These are phyloP conservation scores for Tachuris rubrigastra DNA, from an alignment of 2,113 vertebrate genomes.

Conservation along the genomic window DNA sequence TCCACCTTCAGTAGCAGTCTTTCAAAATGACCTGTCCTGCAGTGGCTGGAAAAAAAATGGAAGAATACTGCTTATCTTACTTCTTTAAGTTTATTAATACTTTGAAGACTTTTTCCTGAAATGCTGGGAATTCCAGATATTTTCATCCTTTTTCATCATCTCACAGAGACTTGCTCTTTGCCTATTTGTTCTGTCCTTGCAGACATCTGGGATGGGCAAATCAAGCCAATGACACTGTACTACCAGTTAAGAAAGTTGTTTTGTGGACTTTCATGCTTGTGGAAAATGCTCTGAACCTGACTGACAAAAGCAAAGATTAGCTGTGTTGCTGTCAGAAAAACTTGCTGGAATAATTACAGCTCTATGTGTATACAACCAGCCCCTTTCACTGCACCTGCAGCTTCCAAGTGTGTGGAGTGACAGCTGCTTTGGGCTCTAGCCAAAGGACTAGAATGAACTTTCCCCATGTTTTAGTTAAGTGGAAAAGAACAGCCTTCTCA, in stretches of 20 bases:
- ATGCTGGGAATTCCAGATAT: neutral
- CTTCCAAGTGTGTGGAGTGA: neutral
- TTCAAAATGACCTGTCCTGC: neutral
- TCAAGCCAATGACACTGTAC: neutral
- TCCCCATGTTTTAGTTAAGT: neutral
- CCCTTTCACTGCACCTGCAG: neutral
- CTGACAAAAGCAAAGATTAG: neutral
- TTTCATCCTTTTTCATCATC: neutral
- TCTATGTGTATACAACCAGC: neutral
- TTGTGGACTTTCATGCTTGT: neutral
- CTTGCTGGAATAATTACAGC: neutral
- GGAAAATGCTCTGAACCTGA: neutral
- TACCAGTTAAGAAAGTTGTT: neutral
- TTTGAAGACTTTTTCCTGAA: neutral
- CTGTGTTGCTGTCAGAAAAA: neutral
- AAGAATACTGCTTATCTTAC: neutral
- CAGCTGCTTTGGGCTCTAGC: neutral
- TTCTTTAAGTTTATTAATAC: neutral
- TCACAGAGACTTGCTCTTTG: neutral
- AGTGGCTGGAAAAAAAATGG: neutral
- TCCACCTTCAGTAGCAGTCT: neutral
- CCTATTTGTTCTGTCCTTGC: neutral
- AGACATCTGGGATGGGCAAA: neutral
- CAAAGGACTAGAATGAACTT: neutral
- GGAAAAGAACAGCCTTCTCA: neutral